These are phyloP conservation scores for Steatornis caripensis DNA, from an alignment of 2,113 vertebrate species.

Conservation along the genomic window DNA sequence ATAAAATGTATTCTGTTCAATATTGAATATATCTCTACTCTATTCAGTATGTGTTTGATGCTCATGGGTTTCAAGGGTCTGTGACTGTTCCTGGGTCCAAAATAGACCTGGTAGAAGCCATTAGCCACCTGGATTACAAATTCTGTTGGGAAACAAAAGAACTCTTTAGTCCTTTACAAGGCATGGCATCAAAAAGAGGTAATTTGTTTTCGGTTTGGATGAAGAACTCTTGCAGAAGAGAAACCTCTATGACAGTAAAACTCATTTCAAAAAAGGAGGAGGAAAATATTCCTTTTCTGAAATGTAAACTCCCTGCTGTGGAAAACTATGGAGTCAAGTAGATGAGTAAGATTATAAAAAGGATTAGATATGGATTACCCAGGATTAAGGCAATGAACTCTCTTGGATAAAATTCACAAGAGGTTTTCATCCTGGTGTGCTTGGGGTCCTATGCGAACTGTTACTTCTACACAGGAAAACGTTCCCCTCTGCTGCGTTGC, in stretches of 20 bases:
- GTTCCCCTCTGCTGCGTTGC: background rate
- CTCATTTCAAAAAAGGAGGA: background rate
- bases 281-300: constrained; percentile 23
- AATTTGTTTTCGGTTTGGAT: background rate
- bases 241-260: background rate
- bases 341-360: constrained; percentile 55
- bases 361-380: constrained; percentile 52
- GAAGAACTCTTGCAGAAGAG: background rate
- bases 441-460: background rate
- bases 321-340: constrained; percentile 44
- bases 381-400: constrained; percentile 50
- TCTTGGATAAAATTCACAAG: constrained; percentile 39
- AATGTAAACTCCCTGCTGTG: constrained; percentile 18
- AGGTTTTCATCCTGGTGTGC: background rate
- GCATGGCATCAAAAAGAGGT: background rate
- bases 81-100: background rate
- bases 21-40: background rate
- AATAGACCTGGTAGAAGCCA: background rate
- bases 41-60: background rate
- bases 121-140: background rate
- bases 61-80: background rate
- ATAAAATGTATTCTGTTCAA: background rate
- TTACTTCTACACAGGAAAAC: background rate
- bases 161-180: background rate
- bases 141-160: background rate